Evolutionary conservation across 2,797 vertebrate species (phyloP), one percentile per base, ranked within the genome.

Genomic region (Melanotaenia trifasciata): DNA sequence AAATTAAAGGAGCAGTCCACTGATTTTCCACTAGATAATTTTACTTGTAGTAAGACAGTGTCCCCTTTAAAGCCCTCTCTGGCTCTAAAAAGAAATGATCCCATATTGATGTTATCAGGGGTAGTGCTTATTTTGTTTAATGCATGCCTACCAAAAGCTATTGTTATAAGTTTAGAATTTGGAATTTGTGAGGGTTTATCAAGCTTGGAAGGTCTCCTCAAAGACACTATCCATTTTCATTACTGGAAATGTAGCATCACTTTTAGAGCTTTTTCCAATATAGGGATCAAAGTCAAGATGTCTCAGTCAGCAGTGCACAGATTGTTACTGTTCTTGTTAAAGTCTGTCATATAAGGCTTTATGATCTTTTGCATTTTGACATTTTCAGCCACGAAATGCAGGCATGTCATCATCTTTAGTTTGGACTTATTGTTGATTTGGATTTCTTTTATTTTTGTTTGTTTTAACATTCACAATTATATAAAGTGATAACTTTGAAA

Each of bases 321-420:
- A 43, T 38, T 40, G 13, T 53, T 1, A 28, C 20, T 8, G 3
- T 64, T 61, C 20, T 26, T 59, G 18, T 43, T 33, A 11, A 45
- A 47, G 35, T 32, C 16, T 16, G 54, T 16, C 20, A 47, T 28
- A 20, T 47, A 62, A 56, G 40, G 47, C 26, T 28, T 43, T 32
- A 38, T 58, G 14, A 33, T 35, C 30, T 51, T 47, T 33, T 24
- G 38, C 13, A 58, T 18, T 64, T 9, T 14, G 20, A 14, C 14
- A 50, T 67, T 71, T 79, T 36, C 69, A 33, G 57, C 36, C 33
- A 47, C 9, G 22, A 72, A 18, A 30, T 30, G 58, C 47, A 59
- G 38, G 43, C 32, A 7, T 43, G 30, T 20, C 54, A 16, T 60
- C 3, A 9, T 50, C 45, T 50, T 10, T n/a, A 50, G 20, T 16